Percentiles rank a stretch among this genome's conserved stretches.
These are phyloP conservation scores for Minunthozetes semirufus DNA, from an alignment of 2,888 invertebrate species.

Conservation along the genomic window DNA sequence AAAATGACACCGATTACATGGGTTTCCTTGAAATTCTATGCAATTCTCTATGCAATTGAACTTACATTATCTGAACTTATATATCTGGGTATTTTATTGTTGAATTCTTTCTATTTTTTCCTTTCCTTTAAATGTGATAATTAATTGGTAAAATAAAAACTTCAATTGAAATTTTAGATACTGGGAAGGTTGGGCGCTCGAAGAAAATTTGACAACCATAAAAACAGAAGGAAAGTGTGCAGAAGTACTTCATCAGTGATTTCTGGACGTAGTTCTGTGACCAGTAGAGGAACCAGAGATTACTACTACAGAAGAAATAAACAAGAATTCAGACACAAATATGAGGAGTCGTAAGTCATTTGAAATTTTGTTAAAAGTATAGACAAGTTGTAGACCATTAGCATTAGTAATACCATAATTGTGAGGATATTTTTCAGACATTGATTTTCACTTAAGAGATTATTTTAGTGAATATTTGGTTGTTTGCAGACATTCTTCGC, in stretches of 20 bases:
- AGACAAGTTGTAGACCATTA: too few relatives aligned
- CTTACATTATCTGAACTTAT: too few relatives aligned
- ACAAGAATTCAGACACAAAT: constrained; percentile 15
- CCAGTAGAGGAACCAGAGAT: constrained; percentile 34
- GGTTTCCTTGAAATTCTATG: too few relatives aligned
- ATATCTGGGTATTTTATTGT: too few relatives aligned
- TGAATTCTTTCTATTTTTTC: too few relatives aligned
- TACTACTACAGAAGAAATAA: constrained; percentile 14
- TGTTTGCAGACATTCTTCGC: constrained; percentile 7
- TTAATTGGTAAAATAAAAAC: neutral
- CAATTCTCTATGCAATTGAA: too few relatives aligned
- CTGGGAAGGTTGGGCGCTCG: neutral
- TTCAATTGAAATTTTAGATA: neutral
- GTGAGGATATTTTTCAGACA: neutral
- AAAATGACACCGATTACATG: too few relatives aligned
- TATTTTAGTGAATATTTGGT: too few relatives aligned
- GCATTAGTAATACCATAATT: neutral
- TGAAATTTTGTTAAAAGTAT: neutral
- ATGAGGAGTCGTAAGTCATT: constrained; percentile 31
- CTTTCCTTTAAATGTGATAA: too few relatives aligned
- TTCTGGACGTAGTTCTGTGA: constrained; percentile 36
- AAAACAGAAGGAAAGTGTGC: constrained; percentile 8
- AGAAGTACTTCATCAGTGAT: constrained; percentile 10
- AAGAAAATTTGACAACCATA: neutral
- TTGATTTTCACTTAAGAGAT: neutral